These are phyloP conservation scores for Dicerorhinus sumatrensis DNA, from an alignment of 2,113 vertebrate species.

Conservation along the genomic window DNA sequence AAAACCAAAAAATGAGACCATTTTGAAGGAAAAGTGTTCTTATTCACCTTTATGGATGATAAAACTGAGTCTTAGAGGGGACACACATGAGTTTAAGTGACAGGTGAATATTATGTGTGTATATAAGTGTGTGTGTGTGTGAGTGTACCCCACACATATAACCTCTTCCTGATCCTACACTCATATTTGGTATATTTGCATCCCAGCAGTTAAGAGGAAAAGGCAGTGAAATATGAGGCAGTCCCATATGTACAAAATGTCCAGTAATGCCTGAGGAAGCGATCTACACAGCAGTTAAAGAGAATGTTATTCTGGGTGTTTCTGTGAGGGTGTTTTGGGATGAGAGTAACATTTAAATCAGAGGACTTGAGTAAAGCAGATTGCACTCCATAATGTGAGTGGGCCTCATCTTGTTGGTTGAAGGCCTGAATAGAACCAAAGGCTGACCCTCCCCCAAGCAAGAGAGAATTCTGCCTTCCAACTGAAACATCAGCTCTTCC, in stretches of 20 bases:
- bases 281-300: not conserved
- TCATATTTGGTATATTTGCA: not conserved
- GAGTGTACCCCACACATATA: not conserved
- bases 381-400: not conserved
- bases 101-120: not conserved
- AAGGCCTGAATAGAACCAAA: not conserved
- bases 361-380: not conserved
- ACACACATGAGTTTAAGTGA: not conserved
- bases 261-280: not conserved
- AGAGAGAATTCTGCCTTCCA: constrained; percentile 62
- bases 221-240: not conserved
- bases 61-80: constrained; percentile 24
- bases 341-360: not conserved
- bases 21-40: not conserved
- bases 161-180: not conserved
- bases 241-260: not conserved
- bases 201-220: not conserved
- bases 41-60: not conserved
- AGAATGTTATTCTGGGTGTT: constrained; percentile 5
- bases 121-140: not conserved
- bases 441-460: not conserved
- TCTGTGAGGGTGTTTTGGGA: not conserved
- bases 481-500: constrained; percentile 57
- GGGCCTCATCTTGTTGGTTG: not conserved
- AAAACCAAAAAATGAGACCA: not conserved